Conservation (phyloP, 1,140 invertebrate genomes). For the Yoshiicerus persimilis region DNA sequence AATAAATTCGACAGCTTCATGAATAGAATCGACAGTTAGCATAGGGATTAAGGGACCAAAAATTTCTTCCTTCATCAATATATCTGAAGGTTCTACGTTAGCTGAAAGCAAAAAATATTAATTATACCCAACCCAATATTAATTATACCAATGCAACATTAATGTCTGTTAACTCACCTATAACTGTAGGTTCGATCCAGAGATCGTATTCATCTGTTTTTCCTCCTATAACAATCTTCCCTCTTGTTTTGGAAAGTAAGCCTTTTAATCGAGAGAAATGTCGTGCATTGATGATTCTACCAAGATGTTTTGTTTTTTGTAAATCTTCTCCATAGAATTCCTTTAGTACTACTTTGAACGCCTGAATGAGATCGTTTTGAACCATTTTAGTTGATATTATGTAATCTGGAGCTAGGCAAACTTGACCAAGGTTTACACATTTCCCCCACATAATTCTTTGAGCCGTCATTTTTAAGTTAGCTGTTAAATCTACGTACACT, state of each 20-base stretch:
- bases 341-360: conserved; percentile 51
- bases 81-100: conserved; percentile 50
- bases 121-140: too few species aligned
- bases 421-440: conserved; percentile 58
- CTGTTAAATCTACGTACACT: conserved; percentile 78
- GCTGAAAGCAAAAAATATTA: background rate
- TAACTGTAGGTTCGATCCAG: conserved; percentile 55
- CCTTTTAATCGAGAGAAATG: conserved; percentile 20
- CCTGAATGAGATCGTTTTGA: conserved; percentile 51
- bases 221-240: conserved; percentile 53
- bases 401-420: conserved; percentile 66
- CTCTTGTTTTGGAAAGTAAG: conserved; percentile 18
- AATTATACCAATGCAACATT: background rate
- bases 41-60: conserved; percentile 63
- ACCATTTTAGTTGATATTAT: conserved; percentile 58
- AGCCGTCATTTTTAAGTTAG: conserved; percentile 69
- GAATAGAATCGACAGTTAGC: conserved; percentile 55
- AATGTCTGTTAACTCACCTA: background rate
- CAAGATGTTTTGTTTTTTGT: conserved; percentile 56
- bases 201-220: conserved; percentile 47
- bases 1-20: conserved; percentile 58
- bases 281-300: conserved; percentile 60
- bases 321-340: conserved; percentile 61
- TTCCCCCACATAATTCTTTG: conserved; percentile 96
- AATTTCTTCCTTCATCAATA: conserved; percentile 60